phyloP scores from a whole-genome alignment of 2,797 vertebrate species.

The Acropternis orthonyx region DNA sequence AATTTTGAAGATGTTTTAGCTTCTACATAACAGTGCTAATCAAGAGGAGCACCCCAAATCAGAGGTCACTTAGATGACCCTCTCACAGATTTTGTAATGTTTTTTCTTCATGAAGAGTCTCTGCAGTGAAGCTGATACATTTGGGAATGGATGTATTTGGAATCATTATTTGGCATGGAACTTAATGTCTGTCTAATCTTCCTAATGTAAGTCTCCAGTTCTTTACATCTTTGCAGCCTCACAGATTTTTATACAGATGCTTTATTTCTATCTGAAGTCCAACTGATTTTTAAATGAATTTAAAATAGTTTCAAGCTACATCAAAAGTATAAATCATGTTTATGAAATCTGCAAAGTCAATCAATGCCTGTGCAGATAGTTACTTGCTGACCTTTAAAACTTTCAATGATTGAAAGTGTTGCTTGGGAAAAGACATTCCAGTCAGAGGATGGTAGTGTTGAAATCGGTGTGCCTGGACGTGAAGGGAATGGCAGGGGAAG shows the following conservation, averaged over 20 bases:
- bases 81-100: not conserved
- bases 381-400: conserved; percentile 68
- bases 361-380: not conserved
- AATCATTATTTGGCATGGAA: not conserved
- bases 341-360: not conserved
- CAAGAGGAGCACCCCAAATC: not conserved
- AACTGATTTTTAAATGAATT: not conserved
- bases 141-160: not conserved
- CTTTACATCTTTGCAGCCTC: not conserved
- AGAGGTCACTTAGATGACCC: not conserved
- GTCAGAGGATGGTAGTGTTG: not conserved
- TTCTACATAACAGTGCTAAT: not conserved
- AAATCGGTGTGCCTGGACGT: not conserved
- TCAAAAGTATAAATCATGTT: not conserved
- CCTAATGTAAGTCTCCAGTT: not conserved
- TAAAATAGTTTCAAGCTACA: not conserved
- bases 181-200: not conserved
- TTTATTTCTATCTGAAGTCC: not conserved
- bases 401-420: conserved; percentile 24
- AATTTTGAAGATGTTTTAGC: not conserved
- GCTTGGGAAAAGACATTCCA: conserved; percentile 31
- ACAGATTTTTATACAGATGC: not conserved
- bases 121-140: not conserved
- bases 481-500: conserved; percentile 42
- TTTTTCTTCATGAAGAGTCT: not conserved